phyloP scores from a whole-genome alignment of 2,888 invertebrate genomes.

The Venusia cambrica region DNA sequence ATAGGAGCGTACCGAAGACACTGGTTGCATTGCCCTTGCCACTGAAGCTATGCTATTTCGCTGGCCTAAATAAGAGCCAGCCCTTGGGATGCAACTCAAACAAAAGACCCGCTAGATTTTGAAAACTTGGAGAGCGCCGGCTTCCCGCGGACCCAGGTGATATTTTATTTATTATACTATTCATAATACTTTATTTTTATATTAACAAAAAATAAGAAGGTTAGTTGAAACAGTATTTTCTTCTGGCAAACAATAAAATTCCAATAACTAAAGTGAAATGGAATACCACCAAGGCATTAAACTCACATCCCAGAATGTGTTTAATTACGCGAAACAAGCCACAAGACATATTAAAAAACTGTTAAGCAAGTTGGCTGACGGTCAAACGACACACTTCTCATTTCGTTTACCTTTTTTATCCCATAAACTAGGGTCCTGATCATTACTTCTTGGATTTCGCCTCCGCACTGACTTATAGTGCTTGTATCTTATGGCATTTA shows the following conservation, averaged over 20 bases:
- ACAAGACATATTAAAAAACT: slow-evolving; percentile 42
- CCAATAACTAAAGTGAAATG: background rate
- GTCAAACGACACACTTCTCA: slow-evolving; percentile 40
- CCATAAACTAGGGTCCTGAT: slow-evolving; percentile 56
- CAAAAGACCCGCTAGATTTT: too few species aligned
- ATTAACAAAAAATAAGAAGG: too few species aligned
- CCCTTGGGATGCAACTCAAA: too few species aligned
- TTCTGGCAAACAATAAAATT: background rate
- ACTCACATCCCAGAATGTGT: slow-evolving; percentile 16
- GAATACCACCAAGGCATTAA: slow-evolving; percentile 1
- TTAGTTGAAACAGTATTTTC: too few species aligned
- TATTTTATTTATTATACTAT: too few species aligned
- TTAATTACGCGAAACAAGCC: slow-evolving; percentile 31
- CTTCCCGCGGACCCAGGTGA: too few species aligned
- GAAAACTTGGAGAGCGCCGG: too few species aligned
- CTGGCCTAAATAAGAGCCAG: too few species aligned
- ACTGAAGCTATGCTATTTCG: too few species aligned
- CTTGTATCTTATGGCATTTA: slow-evolving; percentile 68
- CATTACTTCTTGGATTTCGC: slow-evolving; percentile 68
- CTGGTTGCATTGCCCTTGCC: too few species aligned
- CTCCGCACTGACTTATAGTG: slow-evolving; percentile 61
- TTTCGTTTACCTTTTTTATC: slow-evolving; percentile 48
- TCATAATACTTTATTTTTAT: too few species aligned
- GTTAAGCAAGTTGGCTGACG: slow-evolving; percentile 47
- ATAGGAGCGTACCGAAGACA: too few species aligned